phyloP scores from a whole-genome alignment of 2,113 vertebrate genomes.

The Eonycteris spelaea region DNA sequence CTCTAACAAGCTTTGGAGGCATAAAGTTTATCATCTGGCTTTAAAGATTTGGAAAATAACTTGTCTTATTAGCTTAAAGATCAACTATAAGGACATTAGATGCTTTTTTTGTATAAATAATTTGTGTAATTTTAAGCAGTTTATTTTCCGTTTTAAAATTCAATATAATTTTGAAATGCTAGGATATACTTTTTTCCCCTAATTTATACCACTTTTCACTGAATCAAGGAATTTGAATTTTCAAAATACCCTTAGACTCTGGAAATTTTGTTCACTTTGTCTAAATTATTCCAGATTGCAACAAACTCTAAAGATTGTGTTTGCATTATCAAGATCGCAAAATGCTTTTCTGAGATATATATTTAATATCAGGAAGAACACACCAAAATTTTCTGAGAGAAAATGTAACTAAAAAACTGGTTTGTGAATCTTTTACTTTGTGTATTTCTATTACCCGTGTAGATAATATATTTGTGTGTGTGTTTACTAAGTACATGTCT shows the following conservation, averaged over 20 bases:
- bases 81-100: background rate
- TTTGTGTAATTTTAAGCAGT: background rate
- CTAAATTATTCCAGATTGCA: slow-evolving; percentile 15
- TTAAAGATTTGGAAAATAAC: slow-evolving; percentile 28
- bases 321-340: background rate
- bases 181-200: background rate
- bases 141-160: slow-evolving; percentile 24
- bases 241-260: background rate
- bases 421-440: background rate
- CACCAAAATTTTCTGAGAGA: background rate
- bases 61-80: background rate
- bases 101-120: background rate
- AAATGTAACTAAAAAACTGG: background rate
- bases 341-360: background rate
- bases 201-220: background rate
- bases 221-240: slow-evolving; percentile 15
- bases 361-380: slow-evolving; percentile 7
- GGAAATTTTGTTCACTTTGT: background rate
- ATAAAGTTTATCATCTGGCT: background rate
- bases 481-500: background rate
- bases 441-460: background rate
- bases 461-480: background rate
- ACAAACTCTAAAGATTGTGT: background rate
- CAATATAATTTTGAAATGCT: background rate
- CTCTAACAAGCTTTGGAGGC: background rate